These are phyloP conservation scores for Iselma pallidipennis DNA, from an alignment of 2,888 invertebrate species.

Conservation along the genomic window DNA sequence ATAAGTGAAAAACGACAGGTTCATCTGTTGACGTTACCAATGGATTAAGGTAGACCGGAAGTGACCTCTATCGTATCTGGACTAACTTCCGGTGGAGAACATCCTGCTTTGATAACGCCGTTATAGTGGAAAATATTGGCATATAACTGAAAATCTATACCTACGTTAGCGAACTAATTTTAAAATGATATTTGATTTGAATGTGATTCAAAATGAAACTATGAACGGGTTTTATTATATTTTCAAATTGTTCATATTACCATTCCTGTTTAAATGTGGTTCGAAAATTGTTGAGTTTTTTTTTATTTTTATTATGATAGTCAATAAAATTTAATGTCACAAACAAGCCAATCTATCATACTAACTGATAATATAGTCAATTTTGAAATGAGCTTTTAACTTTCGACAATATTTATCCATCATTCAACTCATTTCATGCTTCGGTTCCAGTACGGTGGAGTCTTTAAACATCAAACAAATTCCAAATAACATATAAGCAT, in stretches of 20 bases:
- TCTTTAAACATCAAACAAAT: background rate
- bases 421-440: background rate
- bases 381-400: background rate
- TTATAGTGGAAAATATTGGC: conserved; percentile 5
- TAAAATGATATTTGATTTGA: background rate
- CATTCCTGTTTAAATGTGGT: too few relatives aligned
- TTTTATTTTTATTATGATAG: background rate
- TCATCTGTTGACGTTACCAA: conserved; percentile 3
- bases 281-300: background rate
- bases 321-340: background rate
- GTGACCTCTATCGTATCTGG: conserved; percentile 15
- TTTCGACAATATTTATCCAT: background rate
- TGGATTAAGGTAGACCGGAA: conserved; percentile 18
- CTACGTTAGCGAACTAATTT: conserved; percentile 2
- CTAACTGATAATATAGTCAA: background rate
- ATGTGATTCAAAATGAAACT: background rate
- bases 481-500: too few relatives aligned
- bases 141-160: conserved; percentile 9
- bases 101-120: conserved; percentile 5
- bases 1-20: background rate
- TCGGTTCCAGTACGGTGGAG: background rate
- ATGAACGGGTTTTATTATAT: background rate
- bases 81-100: conserved; percentile 14
- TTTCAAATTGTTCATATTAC: background rate
- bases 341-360: background rate